Percentiles rank a stretch among this genome's conserved stretches.
phyloP scores from a whole-genome alignment of 2,888 invertebrate species.

The Gymnosoma rotundatum region DNA sequence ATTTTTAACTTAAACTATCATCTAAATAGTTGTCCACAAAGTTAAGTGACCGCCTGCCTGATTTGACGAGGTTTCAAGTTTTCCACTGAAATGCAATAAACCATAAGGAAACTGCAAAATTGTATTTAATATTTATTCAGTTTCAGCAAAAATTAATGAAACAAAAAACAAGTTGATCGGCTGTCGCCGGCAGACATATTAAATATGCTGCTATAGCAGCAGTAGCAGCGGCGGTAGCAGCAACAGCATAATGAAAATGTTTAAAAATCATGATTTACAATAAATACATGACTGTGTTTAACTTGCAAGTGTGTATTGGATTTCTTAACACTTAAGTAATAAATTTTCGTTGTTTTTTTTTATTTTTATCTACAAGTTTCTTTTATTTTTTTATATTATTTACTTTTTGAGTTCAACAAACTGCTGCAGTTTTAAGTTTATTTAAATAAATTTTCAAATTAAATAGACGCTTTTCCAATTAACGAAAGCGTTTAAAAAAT shows the following conservation, averaged over 20 bases:
- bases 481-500: too few species aligned
- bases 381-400: slow-evolving; percentile 13
- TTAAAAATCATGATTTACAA: slow-evolving; percentile 36
- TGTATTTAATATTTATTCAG: neutral
- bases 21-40: slow-evolving; percentile 18
- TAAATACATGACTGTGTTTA: neutral
- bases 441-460: slow-evolving; percentile 31
- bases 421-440: slow-evolving; percentile 46
- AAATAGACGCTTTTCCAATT: neutral
- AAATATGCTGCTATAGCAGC: neutral
- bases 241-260: slow-evolving; percentile 30
- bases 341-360: slow-evolving; percentile 33
- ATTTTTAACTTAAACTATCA: neutral
- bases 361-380: slow-evolving; percentile 4
- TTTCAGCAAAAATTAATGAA: slow-evolving; percentile 21
- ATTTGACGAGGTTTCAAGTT: slow-evolving; percentile 27
- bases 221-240: neutral
- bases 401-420: slow-evolving; percentile 60
- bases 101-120: slow-evolving; percentile 21
- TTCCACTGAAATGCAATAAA: slow-evolving; percentile 18
- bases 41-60: slow-evolving; percentile 19
- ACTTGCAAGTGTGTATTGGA: slow-evolving; percentile 1
- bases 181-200: neutral
- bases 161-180: slow-evolving; percentile 32
- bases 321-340: slow-evolving; percentile 33